A percentile compares a stretch with the other conserved stretches of the same genome.
phyloP scores from a whole-genome alignment of 2,113 vertebrate species.

The Dipodomys stephensi region DNA sequence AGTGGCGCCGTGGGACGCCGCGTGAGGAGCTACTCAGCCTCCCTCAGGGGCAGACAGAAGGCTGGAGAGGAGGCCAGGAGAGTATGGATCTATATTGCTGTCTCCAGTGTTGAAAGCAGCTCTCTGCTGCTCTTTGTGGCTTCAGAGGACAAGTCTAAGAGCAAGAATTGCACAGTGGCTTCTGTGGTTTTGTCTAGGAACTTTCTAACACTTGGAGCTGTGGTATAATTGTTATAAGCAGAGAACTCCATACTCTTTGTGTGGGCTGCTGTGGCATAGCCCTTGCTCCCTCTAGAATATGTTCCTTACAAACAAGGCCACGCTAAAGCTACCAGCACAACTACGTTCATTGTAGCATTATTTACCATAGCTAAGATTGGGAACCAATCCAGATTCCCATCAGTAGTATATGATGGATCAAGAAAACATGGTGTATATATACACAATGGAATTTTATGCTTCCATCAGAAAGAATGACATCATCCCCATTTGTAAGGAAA shows the following conservation, averaged over 20 bases:
- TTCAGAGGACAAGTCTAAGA: conserved; percentile 12
- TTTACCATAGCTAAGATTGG: too few relatives aligned
- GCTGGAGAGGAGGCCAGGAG: conserved; percentile 18
- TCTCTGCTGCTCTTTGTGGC: neutral
- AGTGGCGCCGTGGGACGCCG: too few relatives aligned
- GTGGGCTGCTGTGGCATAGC: neutral
- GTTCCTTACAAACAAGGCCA: too few relatives aligned
- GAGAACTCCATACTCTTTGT: neutral
- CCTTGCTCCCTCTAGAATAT: neutral
- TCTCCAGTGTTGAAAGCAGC: neutral
- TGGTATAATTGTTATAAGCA: neutral
- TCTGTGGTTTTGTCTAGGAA: neutral
- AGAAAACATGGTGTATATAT: too few relatives aligned
- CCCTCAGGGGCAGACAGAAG: neutral
- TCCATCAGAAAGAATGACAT: too few relatives aligned
- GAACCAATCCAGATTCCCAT: too few relatives aligned
- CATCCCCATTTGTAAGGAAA: too few relatives aligned
- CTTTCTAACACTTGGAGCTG: neutral
- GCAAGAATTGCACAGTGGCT: neutral
- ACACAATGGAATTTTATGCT: too few relatives aligned
- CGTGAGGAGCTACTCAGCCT: too few relatives aligned
- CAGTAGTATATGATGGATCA: too few relatives aligned
- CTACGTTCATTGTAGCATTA: too few relatives aligned
- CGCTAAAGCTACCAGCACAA: too few relatives aligned
- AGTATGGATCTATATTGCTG: conserved; percentile 30